Percentiles rank a stretch among this genome's conserved stretches.
Conservation (phyloP, 2,888 invertebrate species). For the Machimus atricapillus region DNA sequence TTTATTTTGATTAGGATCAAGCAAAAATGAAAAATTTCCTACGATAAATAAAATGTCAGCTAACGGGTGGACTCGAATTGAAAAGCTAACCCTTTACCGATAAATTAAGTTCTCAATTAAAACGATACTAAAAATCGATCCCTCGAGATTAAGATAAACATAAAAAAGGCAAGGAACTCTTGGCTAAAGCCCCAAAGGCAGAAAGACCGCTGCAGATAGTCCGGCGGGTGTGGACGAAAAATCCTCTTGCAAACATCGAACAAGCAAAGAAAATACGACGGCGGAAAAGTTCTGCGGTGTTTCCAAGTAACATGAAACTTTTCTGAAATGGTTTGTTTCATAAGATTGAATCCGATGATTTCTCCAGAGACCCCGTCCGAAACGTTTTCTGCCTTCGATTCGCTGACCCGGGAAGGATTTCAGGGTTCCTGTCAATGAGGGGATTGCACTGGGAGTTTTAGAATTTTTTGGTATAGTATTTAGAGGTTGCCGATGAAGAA, state of each 20-base stretch:
- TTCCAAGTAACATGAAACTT: neutral
- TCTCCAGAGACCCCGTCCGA: neutral
- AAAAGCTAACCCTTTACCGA: neutral
- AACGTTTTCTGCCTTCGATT: neutral
- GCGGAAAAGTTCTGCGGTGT: neutral
- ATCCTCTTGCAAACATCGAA: neutral
- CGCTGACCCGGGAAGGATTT: neutral
- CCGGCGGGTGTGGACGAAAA: neutral
- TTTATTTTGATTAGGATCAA: neutral
- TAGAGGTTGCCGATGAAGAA: neutral
- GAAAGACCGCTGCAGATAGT: neutral
- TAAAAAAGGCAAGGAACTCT: neutral
- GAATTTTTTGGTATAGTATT: slow-evolving; percentile 1
- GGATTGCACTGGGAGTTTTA: neutral
- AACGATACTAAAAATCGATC: neutral
- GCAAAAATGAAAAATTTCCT: neutral
- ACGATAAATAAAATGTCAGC: neutral
- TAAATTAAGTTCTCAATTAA: neutral
- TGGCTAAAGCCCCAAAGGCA: neutral
- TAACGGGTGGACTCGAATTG: neutral
- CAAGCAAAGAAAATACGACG: neutral
- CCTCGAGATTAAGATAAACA: neutral
- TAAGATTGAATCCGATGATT: slow-evolving; percentile 15
- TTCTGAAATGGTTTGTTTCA: neutral
- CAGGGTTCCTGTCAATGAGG: neutral